Percentiles rank a stretch among this genome's conserved stretches.
Conservation (phyloP, 2,888 invertebrate genomes). For the Dasysyrphus albostriatus region DNA sequence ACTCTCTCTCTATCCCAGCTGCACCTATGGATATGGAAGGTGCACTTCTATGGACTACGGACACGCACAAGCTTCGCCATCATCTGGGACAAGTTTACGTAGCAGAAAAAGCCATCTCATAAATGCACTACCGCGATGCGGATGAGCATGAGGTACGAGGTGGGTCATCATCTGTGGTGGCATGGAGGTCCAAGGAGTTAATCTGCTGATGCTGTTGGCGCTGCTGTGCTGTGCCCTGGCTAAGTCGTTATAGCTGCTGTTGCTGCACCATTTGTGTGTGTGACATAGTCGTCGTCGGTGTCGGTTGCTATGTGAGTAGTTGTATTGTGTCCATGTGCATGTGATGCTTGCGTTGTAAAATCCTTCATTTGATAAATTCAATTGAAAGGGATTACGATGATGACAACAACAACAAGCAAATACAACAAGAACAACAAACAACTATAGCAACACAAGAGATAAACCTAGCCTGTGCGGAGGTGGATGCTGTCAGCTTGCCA, state of each 20-base stretch:
- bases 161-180: conserved; percentile 56
- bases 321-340: conserved; percentile 36
- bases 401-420: conserved; percentile 69
- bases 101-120: conserved; percentile 48
- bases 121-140: conserved; percentile 23
- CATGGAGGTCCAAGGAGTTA: conserved; percentile 74
- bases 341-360: conserved; percentile 65
- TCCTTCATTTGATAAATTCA: conserved; percentile 73
- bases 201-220: conserved; percentile 74
- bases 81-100: conserved; percentile 56
- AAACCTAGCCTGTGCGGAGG: conserved; percentile 58
- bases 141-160: conserved; percentile 32
- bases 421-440: conserved; percentile 16
- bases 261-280: conserved; percentile 25
- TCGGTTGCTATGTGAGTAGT: no score
- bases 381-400: conserved; percentile 70
- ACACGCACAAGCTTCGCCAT: conserved; percentile 66
- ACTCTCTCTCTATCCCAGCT: conserved; percentile 35
- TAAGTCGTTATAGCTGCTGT: conserved; percentile 34
- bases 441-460: conserved; percentile 15
- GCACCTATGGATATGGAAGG: not conserved
- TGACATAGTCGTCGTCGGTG: not conserved
- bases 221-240: conserved; percentile 59
- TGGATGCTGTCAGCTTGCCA: conserved; percentile 73
- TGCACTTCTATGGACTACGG: conserved; percentile 39